Evolutionary conservation across 2,113 vertebrate species (phyloP), one percentile per base, ranked within the genome.

Genomic region (Aspiorhynchus laticeps): DNA sequence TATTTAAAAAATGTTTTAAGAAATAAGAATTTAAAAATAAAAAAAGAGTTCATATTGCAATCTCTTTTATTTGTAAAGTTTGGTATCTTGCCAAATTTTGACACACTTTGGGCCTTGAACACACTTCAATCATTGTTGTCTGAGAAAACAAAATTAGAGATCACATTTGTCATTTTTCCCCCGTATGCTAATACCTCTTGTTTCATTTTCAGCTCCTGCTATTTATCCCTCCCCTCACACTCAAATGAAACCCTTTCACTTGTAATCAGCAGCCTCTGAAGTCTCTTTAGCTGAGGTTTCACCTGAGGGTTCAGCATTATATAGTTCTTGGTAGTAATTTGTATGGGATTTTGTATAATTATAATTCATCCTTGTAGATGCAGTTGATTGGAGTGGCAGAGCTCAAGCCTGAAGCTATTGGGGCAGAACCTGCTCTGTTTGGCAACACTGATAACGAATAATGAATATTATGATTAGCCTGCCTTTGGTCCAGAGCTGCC

Each of bases 401-500:
- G 63, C 26, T 74, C 61, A 21, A 9, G 80, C 74, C 80, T 51
- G 38, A 31, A 36, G 85, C 88, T 31, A 41, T 59, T 69, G 79
- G 81, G n/a, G 74, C 75, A 73, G 51, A 86, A 61, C 80, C 26
- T 86, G 53, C 48, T 77, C 73, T 84, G 63, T 71, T 87, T 73
- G 51, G 48, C 21, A 75, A 43, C 56, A 36, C 46, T 65, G 75
- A 82, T 69, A 80, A 69, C n/a, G 65, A 86, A 86, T 88, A 46
- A 75, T 75, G 73, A 75, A 46, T 86, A 84, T 88, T 88, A 86
- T 86, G 56, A 86, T 90, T 90, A 84, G 67, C 46, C 77, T 73
- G 24, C 84, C 82, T 79, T 88, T 86, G 86, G 67, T 77, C 43
- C 36, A 51, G 41, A 53, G 28, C 81, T 38, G 65, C 80, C 33